These are phyloP conservation scores for Lophius americanus DNA, from an alignment of 2,797 vertebrate species.

Conservation along the genomic window DNA sequence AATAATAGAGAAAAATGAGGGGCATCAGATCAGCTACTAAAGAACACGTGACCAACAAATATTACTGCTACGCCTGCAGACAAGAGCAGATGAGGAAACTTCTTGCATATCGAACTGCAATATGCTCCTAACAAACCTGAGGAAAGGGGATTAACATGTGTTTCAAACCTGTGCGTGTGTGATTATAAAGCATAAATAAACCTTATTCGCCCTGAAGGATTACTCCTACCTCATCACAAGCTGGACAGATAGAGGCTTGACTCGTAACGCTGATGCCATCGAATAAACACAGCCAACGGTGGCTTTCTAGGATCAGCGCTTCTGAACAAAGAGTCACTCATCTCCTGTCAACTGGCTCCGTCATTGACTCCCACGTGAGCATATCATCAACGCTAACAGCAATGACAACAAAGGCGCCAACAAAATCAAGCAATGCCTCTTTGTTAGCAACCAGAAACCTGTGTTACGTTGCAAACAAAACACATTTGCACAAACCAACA, in stretches of 20 bases:
- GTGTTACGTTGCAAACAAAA: constrained; percentile 17
- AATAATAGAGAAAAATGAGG: too few species aligned
- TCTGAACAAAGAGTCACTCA: constrained; percentile 70
- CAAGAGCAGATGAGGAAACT: too few species aligned
- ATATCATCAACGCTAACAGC: constrained; percentile 45
- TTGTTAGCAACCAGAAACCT: constrained; percentile 38
- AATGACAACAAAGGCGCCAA: constrained; percentile 44
- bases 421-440: constrained; percentile 49
- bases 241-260: constrained; percentile 32
- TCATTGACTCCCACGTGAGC: constrained; percentile 48
- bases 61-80: too few species aligned
- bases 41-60: too few species aligned
- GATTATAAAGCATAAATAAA: constrained; percentile 14
- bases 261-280: constrained; percentile 45
- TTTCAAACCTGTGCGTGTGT: neutral
- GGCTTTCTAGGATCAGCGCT: constrained; percentile 37
- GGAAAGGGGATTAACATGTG: neutral
- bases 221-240: constrained; percentile 47
- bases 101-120: neutral
- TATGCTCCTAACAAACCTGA: neutral
- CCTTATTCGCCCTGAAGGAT: constrained; percentile 16
- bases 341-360: constrained; percentile 50
- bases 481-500: constrained; percentile 77
- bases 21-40: too few species aligned
- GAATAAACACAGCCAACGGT: constrained; percentile 42